A percentile compares a stretch with the other conserved stretches of the same genome.
Conservation (phyloP, 2,113 vertebrate species). For the Cyanocitta stelleri region DNA sequence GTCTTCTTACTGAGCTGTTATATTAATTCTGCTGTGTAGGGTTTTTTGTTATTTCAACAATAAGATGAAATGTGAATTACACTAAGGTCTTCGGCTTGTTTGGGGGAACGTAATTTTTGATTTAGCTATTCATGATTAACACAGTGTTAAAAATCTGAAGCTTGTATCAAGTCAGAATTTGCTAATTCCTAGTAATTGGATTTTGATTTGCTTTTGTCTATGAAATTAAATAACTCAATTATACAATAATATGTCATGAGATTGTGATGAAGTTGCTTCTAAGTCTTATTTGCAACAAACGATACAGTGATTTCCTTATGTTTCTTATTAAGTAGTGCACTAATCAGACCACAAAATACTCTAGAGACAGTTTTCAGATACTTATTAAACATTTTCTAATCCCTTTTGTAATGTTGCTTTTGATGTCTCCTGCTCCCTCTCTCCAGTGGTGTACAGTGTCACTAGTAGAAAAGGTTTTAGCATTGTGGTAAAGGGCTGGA, state of each 20-base stretch:
- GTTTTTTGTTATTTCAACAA: background rate
- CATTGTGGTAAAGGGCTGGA: background rate
- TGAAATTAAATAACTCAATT: background rate
- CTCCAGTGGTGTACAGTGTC: background rate
- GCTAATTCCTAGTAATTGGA: background rate
- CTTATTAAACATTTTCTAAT: background rate
- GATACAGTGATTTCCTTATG: background rate
- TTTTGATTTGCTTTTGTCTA: background rate
- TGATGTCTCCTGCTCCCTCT: background rate
- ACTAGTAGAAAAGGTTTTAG: background rate
- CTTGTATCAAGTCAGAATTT: background rate
- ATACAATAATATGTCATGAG: background rate
- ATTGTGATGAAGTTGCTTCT: background rate
- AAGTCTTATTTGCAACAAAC: background rate
- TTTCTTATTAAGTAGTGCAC: background rate
- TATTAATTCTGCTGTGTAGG: background rate
- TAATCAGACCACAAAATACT: background rate
- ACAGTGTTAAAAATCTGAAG: background rate
- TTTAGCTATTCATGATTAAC: background rate
- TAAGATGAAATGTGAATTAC: background rate
- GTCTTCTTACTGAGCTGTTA: background rate
- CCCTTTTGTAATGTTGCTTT: background rate
- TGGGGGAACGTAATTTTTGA: fast-evolving
- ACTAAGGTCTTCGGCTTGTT: background rate
- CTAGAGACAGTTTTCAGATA: background rate